Evolutionary conservation across 2,888 invertebrate genomes (phyloP), one percentile per base, ranked within the genome.

Genomic region (Rhimphoctona megacephalus): DNA sequence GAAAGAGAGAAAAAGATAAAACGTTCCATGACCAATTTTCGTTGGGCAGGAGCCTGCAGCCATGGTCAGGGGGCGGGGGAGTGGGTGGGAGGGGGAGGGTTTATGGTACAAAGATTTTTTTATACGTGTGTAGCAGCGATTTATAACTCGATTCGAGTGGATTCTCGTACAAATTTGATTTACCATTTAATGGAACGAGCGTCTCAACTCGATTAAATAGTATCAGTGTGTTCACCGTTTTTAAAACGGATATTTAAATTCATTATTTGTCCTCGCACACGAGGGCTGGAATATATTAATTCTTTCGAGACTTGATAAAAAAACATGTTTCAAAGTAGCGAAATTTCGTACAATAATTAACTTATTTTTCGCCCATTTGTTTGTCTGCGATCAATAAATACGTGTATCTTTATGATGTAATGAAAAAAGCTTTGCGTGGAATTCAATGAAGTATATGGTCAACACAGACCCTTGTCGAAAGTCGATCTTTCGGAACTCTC

Each of bases 121-220:
- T 43, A 43, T 39, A 25, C 6, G 36, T 6, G 36, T 57, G 54
- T 54, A 19, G 67, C 52, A 67, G 39, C 67, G 78, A 67, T 66
- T 84, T 88, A 84, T 89, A 89, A 90, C 87, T 89, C 86, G 73
- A 89, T 90, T 88, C 85, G 78, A 85, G 76, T 81, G 82, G 86
- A 88, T 88, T 89, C 85, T 77, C 61, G 79, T 39, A 54, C 22
- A 74, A 72, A 89, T 88, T 88, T 86, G 85, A 86, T 86, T 89
- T 81, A 69, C 87, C 83, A 85, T 78, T 82, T 83, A 89, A 89
- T 88, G 80, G 87, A 87, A 83, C 82, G 83, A 73, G 43, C 67
- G 39, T 54, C 67, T 82, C 81, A 79, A 85, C 81, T 88, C 83
- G 85, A 88, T 89, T 87, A 85, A 30, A 30, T 30, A 6, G 61